These are phyloP conservation scores for Lophius americanus DNA, from an alignment of 2,797 vertebrate species.

Conservation along the genomic window DNA sequence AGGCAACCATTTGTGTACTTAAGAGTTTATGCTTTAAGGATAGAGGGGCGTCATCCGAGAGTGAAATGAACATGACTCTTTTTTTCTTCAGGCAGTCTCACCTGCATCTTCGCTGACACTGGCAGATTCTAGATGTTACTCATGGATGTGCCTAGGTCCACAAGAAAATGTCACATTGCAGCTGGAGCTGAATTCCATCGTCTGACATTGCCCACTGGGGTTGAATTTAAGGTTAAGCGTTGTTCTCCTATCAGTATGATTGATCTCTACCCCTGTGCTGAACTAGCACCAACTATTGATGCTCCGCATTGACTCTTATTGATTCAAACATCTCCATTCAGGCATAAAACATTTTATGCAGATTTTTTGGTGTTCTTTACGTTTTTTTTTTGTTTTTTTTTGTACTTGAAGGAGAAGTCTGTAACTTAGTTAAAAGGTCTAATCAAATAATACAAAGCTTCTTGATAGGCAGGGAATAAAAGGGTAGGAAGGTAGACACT, in stretches of 20 bases:
- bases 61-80: slow-evolving; percentile 9
- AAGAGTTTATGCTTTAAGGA: slow-evolving; percentile 40
- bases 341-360: neutral
- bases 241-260: slow-evolving; percentile 52
- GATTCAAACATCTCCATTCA: slow-evolving; percentile 45
- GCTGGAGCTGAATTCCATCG: neutral
- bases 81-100: neutral
- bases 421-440: no score
- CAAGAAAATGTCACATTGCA: slow-evolving; percentile 16
- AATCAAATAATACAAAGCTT: no score
- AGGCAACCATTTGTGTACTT: slow-evolving; percentile 37
- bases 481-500: no score
- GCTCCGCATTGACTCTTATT: slow-evolving; percentile 55
- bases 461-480: no score
- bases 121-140: slow-evolving; percentile 11
- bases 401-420: no score
- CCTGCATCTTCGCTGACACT: neutral
- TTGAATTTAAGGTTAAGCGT: slow-evolving; percentile 51
- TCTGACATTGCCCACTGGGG: neutral
- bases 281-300: slow-evolving; percentile 57
- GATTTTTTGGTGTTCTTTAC: no score
- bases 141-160: slow-evolving; percentile 11
- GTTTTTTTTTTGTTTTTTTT: no score
- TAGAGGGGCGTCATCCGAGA: slow-evolving; percentile 11
- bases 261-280: slow-evolving; percentile 59